A percentile compares a stretch with the other conserved stretches of the same genome.
These are phyloP conservation scores for Cryptophagus acutangulus DNA, from an alignment of 2,888 invertebrate species.

Conservation along the genomic window DNA sequence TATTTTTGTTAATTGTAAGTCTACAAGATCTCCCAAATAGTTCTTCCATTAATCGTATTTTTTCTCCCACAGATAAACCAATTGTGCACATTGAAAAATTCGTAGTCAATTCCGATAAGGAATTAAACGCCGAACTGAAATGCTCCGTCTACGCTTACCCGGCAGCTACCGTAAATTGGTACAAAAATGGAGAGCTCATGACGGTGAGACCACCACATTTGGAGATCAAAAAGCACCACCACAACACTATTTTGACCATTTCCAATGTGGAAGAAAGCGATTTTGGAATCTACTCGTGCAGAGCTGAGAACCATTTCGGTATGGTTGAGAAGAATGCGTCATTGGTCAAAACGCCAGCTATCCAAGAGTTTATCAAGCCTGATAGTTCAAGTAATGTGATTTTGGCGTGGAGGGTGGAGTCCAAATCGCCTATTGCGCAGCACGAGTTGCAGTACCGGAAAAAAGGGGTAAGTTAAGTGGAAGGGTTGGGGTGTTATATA, in stretches of 20 bases:
- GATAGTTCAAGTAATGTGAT: conserved; percentile 37
- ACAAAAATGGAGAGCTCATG: conserved; percentile 33
- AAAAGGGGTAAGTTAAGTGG: conserved; percentile 46
- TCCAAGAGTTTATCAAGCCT: conserved; percentile 30
- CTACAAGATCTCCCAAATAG: background rate
- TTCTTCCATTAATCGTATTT: conserved; percentile 2
- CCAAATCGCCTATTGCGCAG: conserved; percentile 46
- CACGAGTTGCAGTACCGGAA: conserved; percentile 49
- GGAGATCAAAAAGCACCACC: conserved; percentile 24
- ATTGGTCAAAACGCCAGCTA: conserved; percentile 37
- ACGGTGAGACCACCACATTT: conserved; percentile 20
- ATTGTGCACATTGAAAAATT: conserved; percentile 45
- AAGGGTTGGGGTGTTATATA: background rate
- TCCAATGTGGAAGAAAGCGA: conserved; percentile 39
- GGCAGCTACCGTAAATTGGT: conserved; percentile 42
- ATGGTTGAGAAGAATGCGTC: conserved; percentile 36
- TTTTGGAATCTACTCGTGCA: conserved; percentile 48
- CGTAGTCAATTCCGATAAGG: conserved; percentile 45
- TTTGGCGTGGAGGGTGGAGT: conserved; percentile 50
- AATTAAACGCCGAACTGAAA: conserved; percentile 44
- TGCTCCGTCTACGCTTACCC: conserved; percentile 49
- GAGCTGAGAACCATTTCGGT: conserved; percentile 44
- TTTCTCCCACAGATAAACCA: conserved; percentile 45
- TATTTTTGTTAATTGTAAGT: conserved; percentile 1
- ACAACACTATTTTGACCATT: conserved; percentile 39